A percentile compares a stretch with the other conserved stretches of the same genome.
These are phyloP conservation scores for Bombus pyrosoma DNA, from an alignment of 1,140 invertebrate species.

Conservation along the genomic window DNA sequence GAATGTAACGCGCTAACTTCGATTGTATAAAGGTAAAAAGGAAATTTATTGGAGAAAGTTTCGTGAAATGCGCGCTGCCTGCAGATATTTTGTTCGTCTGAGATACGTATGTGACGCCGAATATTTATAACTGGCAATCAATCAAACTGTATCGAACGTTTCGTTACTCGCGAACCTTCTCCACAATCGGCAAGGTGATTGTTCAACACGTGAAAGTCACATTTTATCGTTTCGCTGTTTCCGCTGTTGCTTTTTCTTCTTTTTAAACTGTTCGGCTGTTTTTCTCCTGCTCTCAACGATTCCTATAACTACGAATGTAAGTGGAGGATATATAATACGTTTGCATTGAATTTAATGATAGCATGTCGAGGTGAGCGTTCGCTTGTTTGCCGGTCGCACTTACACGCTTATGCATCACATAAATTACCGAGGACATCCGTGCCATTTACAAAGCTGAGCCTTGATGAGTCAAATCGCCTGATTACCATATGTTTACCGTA, in stretches of 20 bases:
- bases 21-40: background rate
- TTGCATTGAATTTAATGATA: constrained; percentile 73
- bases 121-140: constrained; percentile 44
- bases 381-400: constrained; percentile 65
- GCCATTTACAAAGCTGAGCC: constrained; percentile 73
- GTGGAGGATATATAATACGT: constrained; percentile 42
- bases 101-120: constrained; percentile 3
- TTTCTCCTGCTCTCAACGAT: background rate
- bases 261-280: background rate
- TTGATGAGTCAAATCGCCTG: constrained; percentile 73
- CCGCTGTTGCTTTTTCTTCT: constrained; percentile 1
- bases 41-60: constrained; percentile 47
- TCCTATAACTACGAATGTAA: constrained; percentile 4
- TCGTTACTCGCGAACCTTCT: constrained; percentile 17
- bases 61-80: constrained; percentile 20
- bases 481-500: constrained; percentile 71
- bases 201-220: constrained; percentile 30
- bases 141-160: constrained; percentile 43
- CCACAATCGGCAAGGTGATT: constrained; percentile 22
- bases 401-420: constrained; percentile 65
- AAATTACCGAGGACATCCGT: constrained; percentile 71
- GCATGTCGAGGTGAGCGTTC: constrained; percentile 64
- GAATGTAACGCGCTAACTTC: constrained; percentile 4
- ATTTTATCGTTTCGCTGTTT: constrained; percentile 33
- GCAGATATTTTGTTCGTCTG: background rate